These are phyloP conservation scores for Timandra comae DNA, from an alignment of 2,888 invertebrate genomes.

Conservation along the genomic window DNA sequence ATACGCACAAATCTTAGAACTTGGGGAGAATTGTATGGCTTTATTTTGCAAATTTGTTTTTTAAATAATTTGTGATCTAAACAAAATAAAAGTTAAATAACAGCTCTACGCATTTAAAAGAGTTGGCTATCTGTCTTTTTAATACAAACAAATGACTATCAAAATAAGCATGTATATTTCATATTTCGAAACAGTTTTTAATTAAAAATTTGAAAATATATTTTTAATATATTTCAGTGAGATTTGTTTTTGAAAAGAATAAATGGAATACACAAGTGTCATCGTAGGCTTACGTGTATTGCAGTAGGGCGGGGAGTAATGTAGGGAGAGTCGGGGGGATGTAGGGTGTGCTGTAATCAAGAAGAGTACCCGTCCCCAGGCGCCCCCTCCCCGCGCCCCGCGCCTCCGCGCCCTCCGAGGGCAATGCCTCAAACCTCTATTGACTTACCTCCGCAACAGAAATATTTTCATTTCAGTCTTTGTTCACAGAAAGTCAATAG, in stretches of 20 bases:
- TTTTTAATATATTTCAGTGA: no score
- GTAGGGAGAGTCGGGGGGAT: constrained; percentile 34
- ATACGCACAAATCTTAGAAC: no score
- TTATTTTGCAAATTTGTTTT: no score
- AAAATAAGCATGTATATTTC: no score
- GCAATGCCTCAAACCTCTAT: constrained; percentile 73
- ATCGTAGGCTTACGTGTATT: constrained; percentile 58
- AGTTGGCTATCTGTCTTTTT: no score
- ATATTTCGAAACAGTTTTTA: no score
- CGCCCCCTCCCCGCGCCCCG: constrained; percentile 31
- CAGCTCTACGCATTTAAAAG: no score
- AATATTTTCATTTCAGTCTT: constrained; percentile 61
- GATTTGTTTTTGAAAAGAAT: constrained; percentile 30
- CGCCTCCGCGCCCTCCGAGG: constrained; percentile 46
- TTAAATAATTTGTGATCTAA: no score
- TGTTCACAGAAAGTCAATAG: constrained; percentile 58
- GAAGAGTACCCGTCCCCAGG: constrained; percentile 75
- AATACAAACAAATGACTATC: no score
- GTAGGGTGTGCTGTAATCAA: constrained; percentile 71
- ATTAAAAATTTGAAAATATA: no score
- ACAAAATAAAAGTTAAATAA: no score
- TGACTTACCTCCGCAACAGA: constrained; percentile 65
- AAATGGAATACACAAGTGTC: constrained; percentile 40
- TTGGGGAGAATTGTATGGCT: no score
- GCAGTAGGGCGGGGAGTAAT: constrained; percentile 43